These are phyloP conservation scores for Sphaeramia orbicularis DNA, from an alignment of 2,797 vertebrate genomes.

Conservation along the genomic window DNA sequence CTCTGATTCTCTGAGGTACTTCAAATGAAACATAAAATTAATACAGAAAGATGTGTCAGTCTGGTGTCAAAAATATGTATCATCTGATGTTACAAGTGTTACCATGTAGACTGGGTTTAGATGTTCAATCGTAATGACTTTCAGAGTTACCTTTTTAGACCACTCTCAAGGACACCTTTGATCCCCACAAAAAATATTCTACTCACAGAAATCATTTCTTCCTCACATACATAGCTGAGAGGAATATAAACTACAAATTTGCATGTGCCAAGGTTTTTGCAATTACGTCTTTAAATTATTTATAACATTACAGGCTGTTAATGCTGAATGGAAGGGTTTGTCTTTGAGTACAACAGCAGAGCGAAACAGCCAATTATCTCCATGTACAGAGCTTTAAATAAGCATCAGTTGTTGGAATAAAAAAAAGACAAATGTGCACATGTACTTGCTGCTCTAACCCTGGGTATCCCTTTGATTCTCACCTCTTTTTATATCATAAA, in stretches of 20 bases:
- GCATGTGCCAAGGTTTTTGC: conserved; percentile 20
- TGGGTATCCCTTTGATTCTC: conserved; percentile 62
- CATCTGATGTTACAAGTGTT: too few relatives aligned
- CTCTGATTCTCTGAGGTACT: background rate
- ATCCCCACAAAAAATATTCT: background rate
- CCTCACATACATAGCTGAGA: conserved; percentile 15
- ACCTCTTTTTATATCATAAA: conserved; percentile 67
- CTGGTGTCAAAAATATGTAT: background rate
- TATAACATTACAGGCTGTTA: conserved; percentile 23
- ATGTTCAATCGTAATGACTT: background rate
- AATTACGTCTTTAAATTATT: conserved; percentile 58
- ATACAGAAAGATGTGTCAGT: background rate
- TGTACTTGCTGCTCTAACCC: conserved; percentile 43
- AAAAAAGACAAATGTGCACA: conserved; percentile 6
- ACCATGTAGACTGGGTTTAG: background rate
- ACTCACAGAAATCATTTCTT: background rate
- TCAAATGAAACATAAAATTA: background rate
- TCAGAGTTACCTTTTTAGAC: conserved; percentile 4
- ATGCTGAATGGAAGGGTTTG: conserved; percentile 26
- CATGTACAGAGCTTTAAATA: conserved; percentile 24
- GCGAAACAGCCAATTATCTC: conserved; percentile 51
- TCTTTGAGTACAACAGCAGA: conserved; percentile 36
- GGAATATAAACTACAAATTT: conserved; percentile 29
- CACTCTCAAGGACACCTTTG: conserved; percentile 7
- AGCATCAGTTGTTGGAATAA: conserved; percentile 31